Percentiles rank a stretch among this genome's conserved stretches.
These are phyloP conservation scores for Drosophila macrospina DNA, from an alignment of 2,888 invertebrate genomes.

Conservation along the genomic window DNA sequence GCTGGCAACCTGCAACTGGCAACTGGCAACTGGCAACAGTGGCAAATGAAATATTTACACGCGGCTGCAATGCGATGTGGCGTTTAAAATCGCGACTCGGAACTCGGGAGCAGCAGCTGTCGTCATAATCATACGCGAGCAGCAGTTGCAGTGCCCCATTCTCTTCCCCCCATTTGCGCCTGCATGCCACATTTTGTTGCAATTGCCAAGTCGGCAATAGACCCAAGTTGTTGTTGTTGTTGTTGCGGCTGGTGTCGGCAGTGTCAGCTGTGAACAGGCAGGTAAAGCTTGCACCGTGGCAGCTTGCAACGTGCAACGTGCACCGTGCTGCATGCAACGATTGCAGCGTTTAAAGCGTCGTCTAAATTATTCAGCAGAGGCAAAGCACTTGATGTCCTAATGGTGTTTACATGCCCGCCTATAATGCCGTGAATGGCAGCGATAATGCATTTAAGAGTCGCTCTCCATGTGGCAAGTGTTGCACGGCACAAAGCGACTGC, in stretches of 20 bases:
- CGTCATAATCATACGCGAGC: constrained; percentile 48
- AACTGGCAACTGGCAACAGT: constrained; percentile 37
- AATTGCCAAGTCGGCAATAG: constrained; percentile 2
- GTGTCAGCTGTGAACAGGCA: constrained; percentile 20
- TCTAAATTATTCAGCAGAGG: constrained; percentile 68
- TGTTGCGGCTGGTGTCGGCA: constrained; percentile 14
- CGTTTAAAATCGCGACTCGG: constrained; percentile 12
- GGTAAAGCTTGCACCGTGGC: neutral
- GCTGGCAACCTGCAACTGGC: constrained; percentile 31
- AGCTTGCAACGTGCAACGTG: constrained; percentile 10
- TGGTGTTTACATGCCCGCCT: constrained; percentile 70
- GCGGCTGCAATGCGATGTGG: too few relatives aligned
- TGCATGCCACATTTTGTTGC: neutral
- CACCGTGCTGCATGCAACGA: constrained; percentile 25
- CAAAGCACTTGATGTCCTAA: constrained; percentile 74
- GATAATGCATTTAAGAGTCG: constrained; percentile 71
- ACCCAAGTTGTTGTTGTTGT: constrained; percentile 9
- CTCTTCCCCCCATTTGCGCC: neutral
- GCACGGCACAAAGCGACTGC: constrained; percentile 35
- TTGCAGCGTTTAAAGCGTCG: constrained; percentile 41
- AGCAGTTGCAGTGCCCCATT: constrained; percentile 6
- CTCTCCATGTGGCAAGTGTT: constrained; percentile 16
- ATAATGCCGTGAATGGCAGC: constrained; percentile 68
- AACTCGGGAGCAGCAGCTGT: constrained; percentile 28
- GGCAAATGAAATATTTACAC: constrained; percentile 10